phyloP scores from a whole-genome alignment of 23 tunicate genomes.

The Halocynthia aurantium region DNA sequence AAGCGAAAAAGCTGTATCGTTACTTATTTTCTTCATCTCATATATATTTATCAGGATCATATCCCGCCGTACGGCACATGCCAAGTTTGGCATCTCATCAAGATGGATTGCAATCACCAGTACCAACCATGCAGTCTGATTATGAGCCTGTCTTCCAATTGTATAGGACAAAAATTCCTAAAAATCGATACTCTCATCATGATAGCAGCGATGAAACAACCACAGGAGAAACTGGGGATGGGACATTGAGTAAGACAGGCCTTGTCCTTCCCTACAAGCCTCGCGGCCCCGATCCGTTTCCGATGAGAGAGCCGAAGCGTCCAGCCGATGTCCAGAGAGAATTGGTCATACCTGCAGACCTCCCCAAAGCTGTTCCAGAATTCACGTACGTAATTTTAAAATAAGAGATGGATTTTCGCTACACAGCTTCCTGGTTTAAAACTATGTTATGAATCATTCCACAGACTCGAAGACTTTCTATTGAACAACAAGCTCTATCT shows the following conservation, averaged over 20 bases:
- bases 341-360: constrained; percentile 57
- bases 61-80: constrained; percentile 34
- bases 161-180: not conserved
- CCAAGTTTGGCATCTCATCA: constrained; percentile 15
- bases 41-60: constrained; percentile 8
- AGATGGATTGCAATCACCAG: constrained; percentile 70
- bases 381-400: constrained; percentile 28
- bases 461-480: constrained; percentile 67
- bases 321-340: constrained; percentile 65
- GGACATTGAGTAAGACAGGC: constrained; percentile 36
- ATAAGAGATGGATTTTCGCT: no score
- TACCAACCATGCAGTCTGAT: constrained; percentile 86
- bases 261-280: constrained; percentile 72
- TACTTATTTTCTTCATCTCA: not conserved
- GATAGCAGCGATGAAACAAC: constrained; percentile 9
- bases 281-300: constrained; percentile 84
- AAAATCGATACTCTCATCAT: not conserved
- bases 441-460: not conserved
- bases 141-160: constrained; percentile 29
- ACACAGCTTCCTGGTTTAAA: no score
- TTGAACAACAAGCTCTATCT: constrained; percentile 6
- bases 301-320: constrained; percentile 55
- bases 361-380: constrained; percentile 37
- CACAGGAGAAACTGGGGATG: constrained; percentile 16
- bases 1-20: not conserved